These are phyloP conservation scores for Drosophila kambysellisi DNA, from an alignment of 2,888 invertebrate genomes.

Conservation along the genomic window DNA sequence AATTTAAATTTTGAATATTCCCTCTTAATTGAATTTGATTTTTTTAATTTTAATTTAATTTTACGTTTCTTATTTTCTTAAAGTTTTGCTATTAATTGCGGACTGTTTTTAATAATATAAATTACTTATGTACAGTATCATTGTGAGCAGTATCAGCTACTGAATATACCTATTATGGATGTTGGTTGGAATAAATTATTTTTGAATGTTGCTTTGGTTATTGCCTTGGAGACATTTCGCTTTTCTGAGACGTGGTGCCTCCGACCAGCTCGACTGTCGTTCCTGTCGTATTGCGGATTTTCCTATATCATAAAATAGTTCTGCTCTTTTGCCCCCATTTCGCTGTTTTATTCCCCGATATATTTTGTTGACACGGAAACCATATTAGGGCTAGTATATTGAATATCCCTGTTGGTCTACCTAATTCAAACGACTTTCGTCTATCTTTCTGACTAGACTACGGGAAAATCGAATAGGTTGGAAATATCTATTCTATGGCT, in stretches of 20 bases:
- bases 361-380: background rate
- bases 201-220: background rate
- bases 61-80: background rate
- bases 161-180: background rate
- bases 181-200: background rate
- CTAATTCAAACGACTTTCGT: too few species aligned
- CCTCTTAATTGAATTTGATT: background rate
- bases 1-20: background rate
- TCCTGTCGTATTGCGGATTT: background rate
- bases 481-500: background rate
- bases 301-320: background rate
- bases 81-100: background rate
- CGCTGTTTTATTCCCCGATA: background rate
- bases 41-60: background rate
- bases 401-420: background rate
- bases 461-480: background rate
- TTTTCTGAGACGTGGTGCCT: background rate
- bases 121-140: background rate
- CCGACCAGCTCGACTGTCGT: rapidly evolving
- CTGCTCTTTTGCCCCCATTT: background rate
- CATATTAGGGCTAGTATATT: background rate
- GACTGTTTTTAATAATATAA: background rate
- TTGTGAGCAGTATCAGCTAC: background rate
- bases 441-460: background rate
- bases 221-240: background rate